These are phyloP conservation scores for Onychomys torridus DNA, from an alignment of 2,797 vertebrate genomes.

Conservation along the genomic window DNA sequence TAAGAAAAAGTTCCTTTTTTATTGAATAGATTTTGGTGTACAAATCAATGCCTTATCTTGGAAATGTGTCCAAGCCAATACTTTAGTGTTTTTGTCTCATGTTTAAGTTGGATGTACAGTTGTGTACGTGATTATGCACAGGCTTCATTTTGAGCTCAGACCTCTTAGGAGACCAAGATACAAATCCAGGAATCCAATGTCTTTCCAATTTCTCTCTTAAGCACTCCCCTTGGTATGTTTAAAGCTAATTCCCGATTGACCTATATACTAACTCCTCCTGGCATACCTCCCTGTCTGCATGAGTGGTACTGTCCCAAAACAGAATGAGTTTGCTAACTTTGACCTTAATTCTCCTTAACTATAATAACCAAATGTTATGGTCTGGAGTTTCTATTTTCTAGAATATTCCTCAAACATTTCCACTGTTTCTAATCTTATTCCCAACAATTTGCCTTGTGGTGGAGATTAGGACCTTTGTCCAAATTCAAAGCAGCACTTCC, in stretches of 20 bases:
- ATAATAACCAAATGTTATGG: not conserved
- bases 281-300: not conserved
- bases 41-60: not conserved
- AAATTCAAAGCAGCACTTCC: not conserved
- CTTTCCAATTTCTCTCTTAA: not conserved
- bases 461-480: not conserved
- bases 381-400: not conserved
- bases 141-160: not conserved
- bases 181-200: not conserved
- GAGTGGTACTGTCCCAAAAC: not conserved
- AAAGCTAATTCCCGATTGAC: not conserved
- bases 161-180: not conserved
- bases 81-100: not conserved
- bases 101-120: not conserved
- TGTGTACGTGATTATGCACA: not conserved
- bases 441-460: not conserved
- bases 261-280: not conserved
- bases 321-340: constrained; percentile 4
- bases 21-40: constrained; percentile 38
- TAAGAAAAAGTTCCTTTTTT: not conserved
- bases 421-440: not conserved
- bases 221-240: not conserved
- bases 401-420: not conserved
- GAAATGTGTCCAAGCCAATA: not conserved
- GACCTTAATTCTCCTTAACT: not conserved